Percentiles rank a stretch among this genome's conserved stretches.
These are phyloP conservation scores for Drosophila nannoptera DNA, from an alignment of 1,140 invertebrate genomes.

Conservation along the genomic window DNA sequence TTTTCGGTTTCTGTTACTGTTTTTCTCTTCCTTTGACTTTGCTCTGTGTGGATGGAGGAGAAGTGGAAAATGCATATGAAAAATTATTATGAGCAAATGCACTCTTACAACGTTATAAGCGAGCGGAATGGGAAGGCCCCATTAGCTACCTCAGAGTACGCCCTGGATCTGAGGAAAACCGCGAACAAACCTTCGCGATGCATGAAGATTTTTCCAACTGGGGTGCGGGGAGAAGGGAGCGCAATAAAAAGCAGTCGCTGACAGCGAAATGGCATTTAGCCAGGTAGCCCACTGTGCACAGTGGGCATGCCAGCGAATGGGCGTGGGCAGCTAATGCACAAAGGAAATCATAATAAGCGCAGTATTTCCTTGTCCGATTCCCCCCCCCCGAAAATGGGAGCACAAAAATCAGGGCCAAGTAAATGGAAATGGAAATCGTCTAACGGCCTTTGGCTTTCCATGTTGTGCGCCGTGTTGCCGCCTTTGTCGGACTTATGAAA, in stretches of 20 bases:
- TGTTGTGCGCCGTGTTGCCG: constrained; percentile 20
- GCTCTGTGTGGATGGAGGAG: constrained; percentile 5
- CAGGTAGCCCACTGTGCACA: constrained; percentile 74
- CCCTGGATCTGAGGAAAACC: no score
- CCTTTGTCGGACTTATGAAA: constrained; percentile 76
- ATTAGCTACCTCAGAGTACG: no score
- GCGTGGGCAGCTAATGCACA: constrained; percentile 52
- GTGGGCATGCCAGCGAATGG: constrained; percentile 36
- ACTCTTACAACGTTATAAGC: constrained; percentile 44
- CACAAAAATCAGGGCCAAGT: constrained; percentile 65
- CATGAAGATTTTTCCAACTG: neutral
- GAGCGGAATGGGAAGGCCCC: neutral
- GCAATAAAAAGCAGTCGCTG: constrained; percentile 38
- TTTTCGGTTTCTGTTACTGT: constrained; percentile 57
- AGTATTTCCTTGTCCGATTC: constrained; percentile 52
- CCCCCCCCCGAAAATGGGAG: constrained; percentile 14
- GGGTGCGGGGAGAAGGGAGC: neutral
- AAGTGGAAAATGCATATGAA: constrained; percentile 33
- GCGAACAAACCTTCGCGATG: neutral
- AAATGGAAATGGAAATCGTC: constrained; percentile 66
- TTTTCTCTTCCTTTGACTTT: constrained; percentile 8
- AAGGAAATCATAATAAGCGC: constrained; percentile 72
- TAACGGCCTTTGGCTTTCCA: constrained; percentile 34
- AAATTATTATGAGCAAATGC: constrained; percentile 41
- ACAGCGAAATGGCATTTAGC: constrained; percentile 64